phyloP scores from a whole-genome alignment of 2,113 vertebrate species.

The Tragelaphus scriptus region DNA sequence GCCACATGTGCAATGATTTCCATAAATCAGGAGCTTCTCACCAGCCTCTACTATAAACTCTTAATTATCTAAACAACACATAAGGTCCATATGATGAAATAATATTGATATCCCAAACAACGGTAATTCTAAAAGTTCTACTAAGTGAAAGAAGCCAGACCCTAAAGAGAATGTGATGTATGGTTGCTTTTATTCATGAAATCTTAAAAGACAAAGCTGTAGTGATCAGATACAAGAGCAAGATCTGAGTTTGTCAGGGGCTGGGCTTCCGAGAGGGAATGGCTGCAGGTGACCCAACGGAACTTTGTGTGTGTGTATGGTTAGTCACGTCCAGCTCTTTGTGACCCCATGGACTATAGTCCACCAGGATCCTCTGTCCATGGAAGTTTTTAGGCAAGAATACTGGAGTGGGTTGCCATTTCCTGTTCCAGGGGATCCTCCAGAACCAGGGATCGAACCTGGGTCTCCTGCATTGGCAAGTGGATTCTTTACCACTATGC shows the following conservation, averaged over 20 bases:
- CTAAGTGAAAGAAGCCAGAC: background rate
- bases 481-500: background rate
- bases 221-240: background rate
- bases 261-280: background rate
- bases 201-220: background rate
- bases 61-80: background rate
- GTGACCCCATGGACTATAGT: no score
- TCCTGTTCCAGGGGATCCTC: background rate
- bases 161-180: background rate
- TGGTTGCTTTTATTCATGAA: background rate
- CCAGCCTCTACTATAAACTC: background rate
- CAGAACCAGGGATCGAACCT: fast-evolving
- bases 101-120: background rate
- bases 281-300: background rate
- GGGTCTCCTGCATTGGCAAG: background rate
- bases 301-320: background rate
- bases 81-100: background rate
- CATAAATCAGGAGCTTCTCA: background rate
- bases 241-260: background rate
- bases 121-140: background rate
- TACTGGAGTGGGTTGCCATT: background rate
- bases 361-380: background rate
- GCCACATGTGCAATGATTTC: background rate
- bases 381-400: background rate
- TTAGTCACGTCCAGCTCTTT: no score